These are phyloP conservation scores for Leucoraja ocellata DNA, from an alignment of 2,797 vertebrate species.

Conservation along the genomic window DNA sequence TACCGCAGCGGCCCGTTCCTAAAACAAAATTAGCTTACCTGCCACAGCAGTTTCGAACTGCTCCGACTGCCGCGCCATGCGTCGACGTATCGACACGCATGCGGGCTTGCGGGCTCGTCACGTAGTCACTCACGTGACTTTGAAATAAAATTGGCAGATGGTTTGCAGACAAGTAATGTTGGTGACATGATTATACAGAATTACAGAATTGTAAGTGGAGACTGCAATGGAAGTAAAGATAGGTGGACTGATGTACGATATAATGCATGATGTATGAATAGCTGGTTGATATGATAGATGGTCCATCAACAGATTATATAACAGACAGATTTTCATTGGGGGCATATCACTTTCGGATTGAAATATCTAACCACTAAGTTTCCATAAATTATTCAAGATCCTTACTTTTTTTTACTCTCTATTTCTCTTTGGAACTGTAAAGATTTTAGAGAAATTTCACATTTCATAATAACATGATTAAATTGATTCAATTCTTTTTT, in stretches of 20 bases:
- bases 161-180: neutral
- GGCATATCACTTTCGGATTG: neutral
- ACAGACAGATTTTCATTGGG: neutral
- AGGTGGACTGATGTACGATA: too few species aligned
- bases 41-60: too few species aligned
- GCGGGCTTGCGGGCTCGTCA: too few species aligned
- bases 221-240: neutral
- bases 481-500: neutral
- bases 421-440: neutral
- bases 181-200: neutral
- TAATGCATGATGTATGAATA: too few species aligned
- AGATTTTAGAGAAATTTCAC: neutral
- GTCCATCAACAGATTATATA: too few species aligned
- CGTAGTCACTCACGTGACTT: too few species aligned
- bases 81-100: too few species aligned
- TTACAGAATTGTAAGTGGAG: neutral
- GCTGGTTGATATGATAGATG: too few species aligned
- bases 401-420: neutral
- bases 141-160: too few species aligned
- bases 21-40: too few species aligned
- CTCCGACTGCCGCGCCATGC: too few species aligned
- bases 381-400: neutral
- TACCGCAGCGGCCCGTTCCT: too few species aligned
- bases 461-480: neutral
- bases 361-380: neutral